Percentiles rank a stretch among this genome's conserved stretches.
Conservation (phyloP, 1,140 invertebrate genomes). For the Cyclargus thomasi region DNA sequence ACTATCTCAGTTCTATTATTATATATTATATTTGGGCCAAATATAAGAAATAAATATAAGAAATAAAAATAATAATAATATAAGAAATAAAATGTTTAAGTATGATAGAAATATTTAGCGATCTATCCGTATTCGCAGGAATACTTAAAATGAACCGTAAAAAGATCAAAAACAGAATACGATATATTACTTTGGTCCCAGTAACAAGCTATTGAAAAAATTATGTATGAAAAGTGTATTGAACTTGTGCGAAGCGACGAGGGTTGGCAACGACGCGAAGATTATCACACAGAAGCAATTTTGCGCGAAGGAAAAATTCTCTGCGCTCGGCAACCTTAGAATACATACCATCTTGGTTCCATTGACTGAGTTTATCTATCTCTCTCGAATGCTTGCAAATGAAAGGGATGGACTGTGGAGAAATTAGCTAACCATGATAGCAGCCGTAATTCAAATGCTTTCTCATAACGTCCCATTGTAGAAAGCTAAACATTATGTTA, state of each 20-base stretch:
- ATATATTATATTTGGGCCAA: no score
- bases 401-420: conserved; percentile 22
- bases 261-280: background rate
- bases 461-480: conserved; percentile 24
- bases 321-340: background rate
- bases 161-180: no score
- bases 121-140: no score
- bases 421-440: conserved; percentile 27
- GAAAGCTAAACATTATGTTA: conserved; percentile 6
- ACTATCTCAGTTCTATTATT: no score
- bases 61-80: no score
- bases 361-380: conserved; percentile 23
- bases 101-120: no score
- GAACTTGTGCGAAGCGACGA: conserved; percentile 16
- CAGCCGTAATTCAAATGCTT: conserved; percentile 28
- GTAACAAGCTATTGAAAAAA: background rate
- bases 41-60: no score
- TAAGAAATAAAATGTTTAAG: no score
- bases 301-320: background rate
- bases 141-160: no score
- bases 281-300: no score
- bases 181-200: no score
- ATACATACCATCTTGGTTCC: conserved; percentile 27
- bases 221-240: conserved; percentile 18
- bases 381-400: background rate